These are phyloP conservation scores for Coelinius sp. DNA, from an alignment of 2,888 invertebrate species.

Conservation along the genomic window DNA sequence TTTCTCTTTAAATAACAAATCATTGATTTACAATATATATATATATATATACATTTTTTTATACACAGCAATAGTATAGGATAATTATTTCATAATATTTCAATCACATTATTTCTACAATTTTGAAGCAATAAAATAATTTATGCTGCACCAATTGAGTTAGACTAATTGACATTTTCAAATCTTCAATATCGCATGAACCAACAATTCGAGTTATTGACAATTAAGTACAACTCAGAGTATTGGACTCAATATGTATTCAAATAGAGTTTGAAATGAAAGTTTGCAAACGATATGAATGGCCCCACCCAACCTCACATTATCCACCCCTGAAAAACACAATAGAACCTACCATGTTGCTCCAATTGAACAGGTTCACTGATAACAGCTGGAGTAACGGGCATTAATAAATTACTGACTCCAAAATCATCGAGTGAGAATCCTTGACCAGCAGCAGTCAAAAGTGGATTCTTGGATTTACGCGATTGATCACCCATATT, in stretches of 20 bases:
- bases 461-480: conserved; percentile 78
- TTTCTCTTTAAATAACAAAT: background rate
- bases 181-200: too few relatives aligned
- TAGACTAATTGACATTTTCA: too few relatives aligned
- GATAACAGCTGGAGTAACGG: conserved; percentile 71
- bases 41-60: background rate
- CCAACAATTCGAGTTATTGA: too few relatives aligned
- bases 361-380: background rate
- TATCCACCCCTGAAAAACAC: background rate
- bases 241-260: background rate
- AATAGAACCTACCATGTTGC: background rate
- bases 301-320: conserved; percentile 13
- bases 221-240: too few relatives aligned
- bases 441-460: conserved; percentile 82
- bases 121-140: too few relatives aligned
- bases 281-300: background rate
- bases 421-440: conserved; percentile 82
- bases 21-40: background rate
- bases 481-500: conserved; percentile 70
- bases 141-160: too few relatives aligned
- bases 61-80: background rate
- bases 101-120: too few relatives aligned
- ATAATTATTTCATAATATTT: too few relatives aligned
- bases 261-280: too few relatives aligned
- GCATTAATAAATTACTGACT: conserved; percentile 80